Evolutionary conservation across 2,113 vertebrate genomes (phyloP).

Genomic region (Oophaga pumilio): DNA sequence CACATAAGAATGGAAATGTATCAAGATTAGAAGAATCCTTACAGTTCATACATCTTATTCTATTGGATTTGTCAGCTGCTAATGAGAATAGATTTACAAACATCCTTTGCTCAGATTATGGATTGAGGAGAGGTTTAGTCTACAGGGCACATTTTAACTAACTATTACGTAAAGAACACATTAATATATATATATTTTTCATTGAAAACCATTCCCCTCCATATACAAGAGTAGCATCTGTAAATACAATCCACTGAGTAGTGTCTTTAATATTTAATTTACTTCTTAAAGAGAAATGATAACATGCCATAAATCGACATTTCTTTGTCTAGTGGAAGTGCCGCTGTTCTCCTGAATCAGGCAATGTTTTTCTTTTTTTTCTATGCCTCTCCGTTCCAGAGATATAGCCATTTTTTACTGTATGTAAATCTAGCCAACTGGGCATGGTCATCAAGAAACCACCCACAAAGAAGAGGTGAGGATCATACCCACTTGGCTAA

Average conservation of each 20-base stretch:
- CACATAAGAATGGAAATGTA: slow-evolving; percentile 9
- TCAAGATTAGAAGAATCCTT: slow-evolving; percentile 17
- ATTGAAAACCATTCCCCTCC: neutral
- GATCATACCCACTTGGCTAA: no score
- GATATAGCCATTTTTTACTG: no score
- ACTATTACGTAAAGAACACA: neutral
- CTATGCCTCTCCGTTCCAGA: no score
- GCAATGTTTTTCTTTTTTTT: no score
- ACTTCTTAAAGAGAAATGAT: no score
- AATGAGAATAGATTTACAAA: neutral
- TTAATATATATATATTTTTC: neutral
- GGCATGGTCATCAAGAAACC: no score
- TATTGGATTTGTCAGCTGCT: neutral
- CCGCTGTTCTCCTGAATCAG: no score
- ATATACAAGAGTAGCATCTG: neutral
- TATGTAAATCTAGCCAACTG: no score
- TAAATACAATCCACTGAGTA: neutral
- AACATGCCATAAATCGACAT: no score
- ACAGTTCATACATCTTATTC: neutral
- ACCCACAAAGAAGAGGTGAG: no score
- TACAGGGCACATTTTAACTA: neutral
- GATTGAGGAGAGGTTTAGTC: neutral
- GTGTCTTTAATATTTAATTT: no score
- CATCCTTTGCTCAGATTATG: neutral
- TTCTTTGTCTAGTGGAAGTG: no score